phyloP scores from a whole-genome alignment of 2,888 invertebrate species.

The Idaea biselata region DNA sequence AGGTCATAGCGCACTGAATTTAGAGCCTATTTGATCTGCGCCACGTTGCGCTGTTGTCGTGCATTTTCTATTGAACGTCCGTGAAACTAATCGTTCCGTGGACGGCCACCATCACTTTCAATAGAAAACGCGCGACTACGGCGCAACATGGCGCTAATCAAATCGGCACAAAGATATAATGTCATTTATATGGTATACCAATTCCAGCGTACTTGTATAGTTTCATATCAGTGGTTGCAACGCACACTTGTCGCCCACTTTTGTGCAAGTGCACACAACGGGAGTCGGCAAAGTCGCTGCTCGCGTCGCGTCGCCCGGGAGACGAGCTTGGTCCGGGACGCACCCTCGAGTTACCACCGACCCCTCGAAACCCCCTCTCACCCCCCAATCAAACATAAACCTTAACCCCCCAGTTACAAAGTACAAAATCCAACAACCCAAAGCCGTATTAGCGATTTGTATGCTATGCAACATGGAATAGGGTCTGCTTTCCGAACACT shows the following conservation, averaged over 20 bases:
- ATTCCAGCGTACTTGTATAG: too few relatives aligned
- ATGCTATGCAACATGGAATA: constrained; percentile 69
- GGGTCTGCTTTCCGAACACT: constrained; percentile 70
- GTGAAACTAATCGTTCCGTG: too few relatives aligned
- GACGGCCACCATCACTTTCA: too few relatives aligned
- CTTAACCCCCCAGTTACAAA: constrained; percentile 9
- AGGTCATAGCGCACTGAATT: too few relatives aligned
- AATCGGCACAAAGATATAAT: too few relatives aligned
- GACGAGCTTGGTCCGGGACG: constrained; percentile 36
- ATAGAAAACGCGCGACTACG: too few relatives aligned
- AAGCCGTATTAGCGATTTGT: constrained; percentile 65
- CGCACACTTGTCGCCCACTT: constrained; percentile 47
- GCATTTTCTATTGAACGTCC: too few relatives aligned
- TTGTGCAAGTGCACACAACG: constrained; percentile 61
- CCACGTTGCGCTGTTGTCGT: too few relatives aligned
- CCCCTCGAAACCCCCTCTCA: constrained; percentile 15
- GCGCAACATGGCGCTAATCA: too few relatives aligned
- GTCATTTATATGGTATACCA: too few relatives aligned
- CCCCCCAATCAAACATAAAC: constrained; percentile 11
- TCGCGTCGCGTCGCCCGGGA: constrained; percentile 70
- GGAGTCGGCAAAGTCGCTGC: constrained; percentile 36
- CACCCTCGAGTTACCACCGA: constrained; percentile 12
- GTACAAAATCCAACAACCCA: background rate
- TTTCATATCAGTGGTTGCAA: too few relatives aligned
- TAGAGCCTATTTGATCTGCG: too few relatives aligned